A percentile compares a stretch with the other conserved stretches of the same genome.
Conservation (phyloP, 92 coral and sea anemone genomes). For the Micromussa lordhowensis region DNA sequence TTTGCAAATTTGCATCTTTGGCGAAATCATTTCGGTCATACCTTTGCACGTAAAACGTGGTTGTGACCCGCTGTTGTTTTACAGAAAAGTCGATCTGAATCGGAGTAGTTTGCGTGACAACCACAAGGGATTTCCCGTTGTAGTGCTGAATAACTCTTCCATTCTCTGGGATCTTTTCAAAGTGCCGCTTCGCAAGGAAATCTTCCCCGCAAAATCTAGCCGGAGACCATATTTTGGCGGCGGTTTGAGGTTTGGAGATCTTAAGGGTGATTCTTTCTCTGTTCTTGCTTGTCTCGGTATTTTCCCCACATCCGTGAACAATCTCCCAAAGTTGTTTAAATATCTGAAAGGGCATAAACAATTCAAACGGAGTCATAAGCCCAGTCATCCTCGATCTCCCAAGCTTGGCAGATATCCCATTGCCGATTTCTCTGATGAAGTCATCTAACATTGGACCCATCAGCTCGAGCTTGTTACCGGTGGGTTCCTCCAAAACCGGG, state of each 20-base stretch:
- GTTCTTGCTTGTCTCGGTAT: not conserved
- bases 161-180: conserved; percentile 43
- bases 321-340: conserved; percentile 30
- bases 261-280: conserved; percentile 22
- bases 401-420: conserved; percentile 22
- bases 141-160: conserved; percentile 34
- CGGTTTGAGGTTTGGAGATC: conserved; percentile 19
- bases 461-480: conserved; percentile 61
- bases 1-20: conserved; percentile 35
- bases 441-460: conserved; percentile 56
- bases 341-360: conserved; percentile 47
- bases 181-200: conserved; percentile 51
- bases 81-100: conserved; percentile 31
- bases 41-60: conserved; percentile 38
- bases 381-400: conserved; percentile 64
- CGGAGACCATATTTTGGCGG: conserved; percentile 44
- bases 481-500: conserved; percentile 40
- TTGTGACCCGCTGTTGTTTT: conserved; percentile 30
- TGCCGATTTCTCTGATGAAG: conserved; percentile 51
- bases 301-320: conserved; percentile 38
- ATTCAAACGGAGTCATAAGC: conserved; percentile 30
- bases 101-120: conserved; percentile 51
- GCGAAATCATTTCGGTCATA: conserved; percentile 41
- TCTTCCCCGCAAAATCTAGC: conserved; percentile 50
- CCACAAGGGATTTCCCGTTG: conserved; percentile 41